These are phyloP conservation scores for Pheucticus melanocephalus DNA, from an alignment of 2,113 vertebrate species.

Conservation along the genomic window DNA sequence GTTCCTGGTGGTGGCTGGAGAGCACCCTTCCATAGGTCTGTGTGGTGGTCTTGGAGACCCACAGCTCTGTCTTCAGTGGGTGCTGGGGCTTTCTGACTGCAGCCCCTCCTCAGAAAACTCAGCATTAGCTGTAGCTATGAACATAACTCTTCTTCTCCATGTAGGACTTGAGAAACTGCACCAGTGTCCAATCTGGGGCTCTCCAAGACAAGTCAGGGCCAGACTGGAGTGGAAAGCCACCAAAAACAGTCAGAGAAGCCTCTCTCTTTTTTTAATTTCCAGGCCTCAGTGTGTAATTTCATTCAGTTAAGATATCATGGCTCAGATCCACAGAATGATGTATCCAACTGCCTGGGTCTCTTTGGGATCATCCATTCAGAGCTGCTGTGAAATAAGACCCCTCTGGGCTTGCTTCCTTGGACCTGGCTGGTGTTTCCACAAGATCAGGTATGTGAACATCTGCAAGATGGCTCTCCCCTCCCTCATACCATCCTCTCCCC, in stretches of 20 bases:
- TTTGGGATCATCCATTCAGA: background rate
- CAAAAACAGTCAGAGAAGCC: background rate
- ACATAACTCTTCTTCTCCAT: background rate
- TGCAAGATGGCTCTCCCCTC: background rate
- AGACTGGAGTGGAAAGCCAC: background rate
- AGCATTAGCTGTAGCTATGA: background rate
- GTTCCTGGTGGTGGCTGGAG: accelerated
- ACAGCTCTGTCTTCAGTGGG: background rate
- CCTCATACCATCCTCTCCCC: background rate
- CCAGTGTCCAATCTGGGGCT: background rate
- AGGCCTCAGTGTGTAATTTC: background rate
- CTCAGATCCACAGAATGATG: background rate
- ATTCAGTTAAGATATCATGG: background rate
- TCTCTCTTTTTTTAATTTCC: background rate
- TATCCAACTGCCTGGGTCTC: background rate
- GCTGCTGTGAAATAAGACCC: background rate
- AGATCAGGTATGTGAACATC: background rate
- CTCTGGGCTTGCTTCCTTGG: background rate
- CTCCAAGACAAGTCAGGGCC: background rate
- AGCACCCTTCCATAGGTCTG: background rate
- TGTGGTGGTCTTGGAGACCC: background rate
- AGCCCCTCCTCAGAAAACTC: background rate
- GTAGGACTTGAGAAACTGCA: background rate
- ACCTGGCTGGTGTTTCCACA: background rate
- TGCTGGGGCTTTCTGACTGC: background rate